phyloP scores from a whole-genome alignment of 2,113 vertebrate species.

The Callochromis pleurospilus region DNA sequence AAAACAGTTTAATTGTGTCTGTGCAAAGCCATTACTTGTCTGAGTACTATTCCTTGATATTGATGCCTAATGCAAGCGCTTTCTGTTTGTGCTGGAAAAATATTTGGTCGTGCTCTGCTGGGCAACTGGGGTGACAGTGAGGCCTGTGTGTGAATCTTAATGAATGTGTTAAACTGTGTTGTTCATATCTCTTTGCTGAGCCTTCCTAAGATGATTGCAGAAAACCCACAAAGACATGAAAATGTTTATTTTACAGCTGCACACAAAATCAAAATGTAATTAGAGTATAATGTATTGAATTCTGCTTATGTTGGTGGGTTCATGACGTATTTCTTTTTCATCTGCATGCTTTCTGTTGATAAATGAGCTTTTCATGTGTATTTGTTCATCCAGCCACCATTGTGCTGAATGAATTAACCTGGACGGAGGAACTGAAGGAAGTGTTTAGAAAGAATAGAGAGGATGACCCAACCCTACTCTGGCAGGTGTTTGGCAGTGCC shows the following conservation, averaged over 20 bases:
- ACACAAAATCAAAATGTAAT: neutral
- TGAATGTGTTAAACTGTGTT: slow-evolving; percentile 14
- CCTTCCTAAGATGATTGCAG: neutral
- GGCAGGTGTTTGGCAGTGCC: slow-evolving; percentile 98
- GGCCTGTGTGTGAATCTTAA: slow-evolving; percentile 19
- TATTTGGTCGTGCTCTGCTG: slow-evolving; percentile 2
- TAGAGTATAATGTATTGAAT: neutral
- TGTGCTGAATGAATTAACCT: slow-evolving; percentile 94
- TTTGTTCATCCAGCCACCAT: slow-evolving; percentile 77
- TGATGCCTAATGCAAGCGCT: neutral
- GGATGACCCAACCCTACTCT: slow-evolving; percentile 89
- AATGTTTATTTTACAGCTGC: neutral
- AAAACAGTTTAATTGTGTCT: neutral
- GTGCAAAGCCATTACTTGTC: neutral
- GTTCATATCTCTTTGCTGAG: neutral
- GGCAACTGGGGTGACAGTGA: neutral
- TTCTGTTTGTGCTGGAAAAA: neutral
- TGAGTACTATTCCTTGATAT: neutral
- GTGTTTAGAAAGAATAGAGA: slow-evolving; percentile 90
- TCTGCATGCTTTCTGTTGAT: neutral
- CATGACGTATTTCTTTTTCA: neutral
- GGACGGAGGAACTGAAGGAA: slow-evolving; percentile 88
- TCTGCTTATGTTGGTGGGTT: neutral
- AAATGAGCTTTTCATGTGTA: neutral
- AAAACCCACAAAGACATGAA: neutral